Evolutionary conservation across 1,140 invertebrate species (phyloP), one percentile per base, ranked within the genome.

Genomic region (Pinna nobilis): DNA sequence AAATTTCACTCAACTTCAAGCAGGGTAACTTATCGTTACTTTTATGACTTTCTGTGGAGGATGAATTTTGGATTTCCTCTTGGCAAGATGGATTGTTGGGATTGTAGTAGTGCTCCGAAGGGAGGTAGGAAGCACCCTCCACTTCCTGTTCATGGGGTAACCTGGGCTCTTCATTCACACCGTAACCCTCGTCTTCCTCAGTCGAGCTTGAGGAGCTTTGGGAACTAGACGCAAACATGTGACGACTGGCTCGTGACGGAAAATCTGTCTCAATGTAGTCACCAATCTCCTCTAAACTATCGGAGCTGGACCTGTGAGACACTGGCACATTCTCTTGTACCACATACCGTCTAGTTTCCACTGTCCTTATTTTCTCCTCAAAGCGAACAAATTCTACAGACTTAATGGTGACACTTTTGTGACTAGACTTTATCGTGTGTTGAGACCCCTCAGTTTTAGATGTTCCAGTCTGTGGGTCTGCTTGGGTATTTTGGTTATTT

Each of bases 251-350:
- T 65, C 79, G 74, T 55, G 80, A 68, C 15, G 84, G 84, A 49
- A 86, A 74, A 69, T 86, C 85, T 53, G 85, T 78, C 69, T 86
- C 85, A 69, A 86, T 86, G 71, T 84, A 86, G 69, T 86, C 85
- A n/a, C 85, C 85, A 47, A 81, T 77, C 51, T 86, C 85, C 44
- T 86, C 85, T 67, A 74, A 72, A 71, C 60, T 77, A 33, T 83
- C 82, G 20, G 59, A 51, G 59, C 73, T 75, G 49, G 66, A 55
- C 32, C 23, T 30, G 20, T 35, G 57, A 20, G 53, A 53, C 33
- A 57, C 59, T 1, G 20, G 39, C n/a, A 41, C 59, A 20, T 63
- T 35, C 20, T 23, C 35, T 23, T 41, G 35, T 18, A 59, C 9
- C 1, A 59, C 9, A 59, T n/a, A 30, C 33, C 55, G 30, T 35